A percentile compares a stretch with the other conserved stretches of the same genome.
These are phyloP conservation scores for Eufriesea mexicana DNA, from an alignment of 1,140 invertebrate genomes.

Conservation along the genomic window DNA sequence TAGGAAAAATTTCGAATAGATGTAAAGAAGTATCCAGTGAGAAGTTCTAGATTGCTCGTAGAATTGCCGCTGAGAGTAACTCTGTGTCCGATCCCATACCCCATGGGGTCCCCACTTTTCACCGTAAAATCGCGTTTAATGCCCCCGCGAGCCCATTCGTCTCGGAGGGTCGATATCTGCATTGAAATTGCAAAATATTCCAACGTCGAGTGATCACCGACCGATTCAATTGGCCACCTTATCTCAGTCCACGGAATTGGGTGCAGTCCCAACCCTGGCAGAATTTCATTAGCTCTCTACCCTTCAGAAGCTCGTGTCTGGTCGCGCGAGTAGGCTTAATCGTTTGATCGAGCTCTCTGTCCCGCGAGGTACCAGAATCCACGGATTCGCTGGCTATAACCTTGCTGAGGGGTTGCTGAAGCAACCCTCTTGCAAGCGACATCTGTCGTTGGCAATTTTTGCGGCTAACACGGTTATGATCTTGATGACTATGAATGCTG, in stretches of 20 bases:
- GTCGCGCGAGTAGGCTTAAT: constrained; percentile 49
- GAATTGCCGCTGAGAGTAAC: too few relatives aligned
- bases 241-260: constrained; percentile 31
- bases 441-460: constrained; percentile 41
- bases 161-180: background rate
- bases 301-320: constrained; percentile 31
- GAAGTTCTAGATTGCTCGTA: too few relatives aligned
- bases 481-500: background rate
- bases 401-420: constrained; percentile 8
- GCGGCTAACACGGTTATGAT: background rate
- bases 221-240: constrained; percentile 46
- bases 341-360: constrained; percentile 48
- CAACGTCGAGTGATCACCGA: constrained; percentile 1
- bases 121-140: constrained; percentile 6
- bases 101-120: background rate
- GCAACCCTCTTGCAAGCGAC: constrained; percentile 39
- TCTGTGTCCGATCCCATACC: background rate
- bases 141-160: background rate
- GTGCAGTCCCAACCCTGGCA: background rate
- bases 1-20: too few relatives aligned
- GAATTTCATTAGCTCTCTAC: constrained; percentile 39
- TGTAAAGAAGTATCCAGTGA: too few relatives aligned
- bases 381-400: constrained; percentile 32
- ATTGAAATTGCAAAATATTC: constrained; percentile 37
- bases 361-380: constrained; percentile 53